These are phyloP conservation scores for Trinectes maculatus DNA, from an alignment of 2,113 vertebrate species.

Conservation along the genomic window DNA sequence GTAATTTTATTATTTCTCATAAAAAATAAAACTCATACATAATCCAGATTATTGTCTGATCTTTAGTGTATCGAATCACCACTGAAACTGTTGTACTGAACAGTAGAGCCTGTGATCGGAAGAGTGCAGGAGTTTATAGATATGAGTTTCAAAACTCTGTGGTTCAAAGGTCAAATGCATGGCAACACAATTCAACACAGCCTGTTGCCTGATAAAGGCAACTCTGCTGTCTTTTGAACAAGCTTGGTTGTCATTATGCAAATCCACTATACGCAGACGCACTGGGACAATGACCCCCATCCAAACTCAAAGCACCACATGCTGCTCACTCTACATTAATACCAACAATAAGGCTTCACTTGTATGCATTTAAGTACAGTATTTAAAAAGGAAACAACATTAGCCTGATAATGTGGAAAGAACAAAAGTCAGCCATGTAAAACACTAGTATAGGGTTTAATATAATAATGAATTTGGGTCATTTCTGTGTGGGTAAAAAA, in stretches of 20 bases:
- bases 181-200: not conserved
- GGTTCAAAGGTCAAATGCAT: conserved; percentile 22
- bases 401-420: no score
- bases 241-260: no score
- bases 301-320: no score
- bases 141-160: conserved; percentile 21
- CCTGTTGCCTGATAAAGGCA: not conserved
- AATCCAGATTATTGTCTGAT: not conserved
- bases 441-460: no score
- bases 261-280: no score
- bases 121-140: conserved; percentile 2
- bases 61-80: not conserved
- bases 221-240: no score
- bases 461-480: no score
- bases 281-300: no score
- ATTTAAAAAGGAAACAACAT: no score
- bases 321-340: not conserved
- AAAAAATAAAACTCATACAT: no score
- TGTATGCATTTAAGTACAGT: not conserved
- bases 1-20: not conserved
- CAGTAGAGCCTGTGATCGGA: not conserved
- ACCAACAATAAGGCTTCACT: not conserved
- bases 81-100: not conserved
- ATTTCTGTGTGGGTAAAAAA: no score
- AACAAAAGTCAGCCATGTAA: no score